phyloP scores from a whole-genome alignment of 2,797 vertebrate genomes.

The Leptodactylus fallax region DNA sequence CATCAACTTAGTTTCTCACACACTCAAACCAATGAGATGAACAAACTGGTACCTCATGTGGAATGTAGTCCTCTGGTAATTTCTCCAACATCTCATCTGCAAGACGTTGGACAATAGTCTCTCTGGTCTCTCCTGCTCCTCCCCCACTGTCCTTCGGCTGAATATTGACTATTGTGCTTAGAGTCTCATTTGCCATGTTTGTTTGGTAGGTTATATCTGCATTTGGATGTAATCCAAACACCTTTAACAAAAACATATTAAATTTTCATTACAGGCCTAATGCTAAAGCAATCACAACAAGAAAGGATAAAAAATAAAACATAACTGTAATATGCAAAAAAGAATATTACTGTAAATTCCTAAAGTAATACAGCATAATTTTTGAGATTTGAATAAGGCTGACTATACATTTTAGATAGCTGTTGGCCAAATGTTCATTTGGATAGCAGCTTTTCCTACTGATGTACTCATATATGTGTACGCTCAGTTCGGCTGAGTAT shows the following conservation, averaged over 20 bases:
- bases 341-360: background rate
- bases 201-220: slow-evolving; percentile 88
- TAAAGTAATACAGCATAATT: background rate
- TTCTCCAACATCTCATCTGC: slow-evolving; percentile 87
- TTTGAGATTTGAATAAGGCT: background rate
- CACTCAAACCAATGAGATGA: background rate
- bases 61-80: slow-evolving; percentile 82
- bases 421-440: too few relatives aligned
- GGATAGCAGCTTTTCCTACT: too few relatives aligned
- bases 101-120: slow-evolving; percentile 77
- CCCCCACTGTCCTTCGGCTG: slow-evolving; percentile 83
- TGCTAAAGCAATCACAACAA: background rate
- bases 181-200: slow-evolving; percentile 83
- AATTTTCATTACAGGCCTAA: background rate
- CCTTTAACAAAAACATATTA: slow-evolving; percentile 71
- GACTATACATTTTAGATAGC: too few relatives aligned
- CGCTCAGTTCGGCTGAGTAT: too few relatives aligned
- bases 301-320: background rate
- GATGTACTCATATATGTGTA: too few relatives aligned
- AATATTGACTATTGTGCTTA: slow-evolving; percentile 83
- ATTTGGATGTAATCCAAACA: slow-evolving; percentile 86
- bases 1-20: background rate
- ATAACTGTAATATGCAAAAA: background rate
- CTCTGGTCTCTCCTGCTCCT: slow-evolving; percentile 80
- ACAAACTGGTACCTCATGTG: slow-evolving; percentile 76